Base-by-base conservation (phyloP, 1,140 invertebrate genomes). In the Tenebrio molitor region DNA sequence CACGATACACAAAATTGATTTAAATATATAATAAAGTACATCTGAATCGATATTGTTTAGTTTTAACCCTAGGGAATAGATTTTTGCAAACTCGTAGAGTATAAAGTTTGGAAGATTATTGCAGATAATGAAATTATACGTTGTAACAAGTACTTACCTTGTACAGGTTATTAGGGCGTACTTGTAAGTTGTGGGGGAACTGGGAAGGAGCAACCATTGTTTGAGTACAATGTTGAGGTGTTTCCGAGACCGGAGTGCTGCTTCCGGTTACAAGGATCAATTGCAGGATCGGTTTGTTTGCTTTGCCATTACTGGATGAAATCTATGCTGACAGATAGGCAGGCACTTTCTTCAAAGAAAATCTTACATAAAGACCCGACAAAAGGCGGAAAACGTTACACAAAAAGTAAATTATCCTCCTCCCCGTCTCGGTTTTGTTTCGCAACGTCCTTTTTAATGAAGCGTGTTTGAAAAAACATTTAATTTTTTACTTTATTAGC, bases 281-380 rank as follows among this genome's bases (percentile, higher is more conserved):
- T 75, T 75, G 70, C 72, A 73, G 62, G 72, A 78, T 72, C 69
- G 72, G 66, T 34, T 73, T 78, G 75, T 78, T 78, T 78, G 72
- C 76, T 72, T 72, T 77, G 70, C 77, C 77, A 78, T 78, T 78
- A 78, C 74, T 73, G 70, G 74, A 77, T 78, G 77, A 75, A 77
- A 77, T 77, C 76, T 72, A 76, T 74, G 71, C 74, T 69, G 34
- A 62, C 46, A 42, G 42, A 46, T 46, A 46, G 42, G 42, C 42
- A 46, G 42, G 14, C 42, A 46, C 42, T 46, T 46, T 15, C 16
- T 46, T 46, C 42, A 46, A 46, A 46, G 42, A 46, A 46, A 46
- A 46, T 46, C 36, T 39, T 39, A 39, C n/a, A 39, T 39, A 39
- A 39, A 39, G 36, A 39, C 36, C 36, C 12, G 36, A 39, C 36